These are phyloP conservation scores for Psilanteris sp. DNA, from an alignment of 1,140 invertebrate genomes.

Conservation along the genomic window DNA sequence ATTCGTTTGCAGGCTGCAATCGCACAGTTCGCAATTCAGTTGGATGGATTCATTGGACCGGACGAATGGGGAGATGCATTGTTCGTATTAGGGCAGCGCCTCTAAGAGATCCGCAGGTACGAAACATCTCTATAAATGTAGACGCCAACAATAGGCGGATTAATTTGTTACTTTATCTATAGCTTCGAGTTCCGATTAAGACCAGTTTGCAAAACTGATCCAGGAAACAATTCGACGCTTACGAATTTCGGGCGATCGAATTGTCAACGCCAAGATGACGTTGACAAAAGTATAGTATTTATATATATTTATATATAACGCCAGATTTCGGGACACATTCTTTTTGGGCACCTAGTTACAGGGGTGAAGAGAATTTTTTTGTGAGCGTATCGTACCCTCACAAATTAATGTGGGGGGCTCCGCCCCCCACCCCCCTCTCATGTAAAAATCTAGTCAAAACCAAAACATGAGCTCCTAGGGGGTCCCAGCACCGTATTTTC, in stretches of 20 bases:
- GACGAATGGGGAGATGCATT: slow-evolving; percentile 72
- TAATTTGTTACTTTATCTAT: slow-evolving; percentile 58
- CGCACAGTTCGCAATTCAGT: slow-evolving; percentile 72
- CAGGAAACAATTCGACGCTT: slow-evolving; percentile 18
- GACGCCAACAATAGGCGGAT: slow-evolving; percentile 39
- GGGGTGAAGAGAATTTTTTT: too few species aligned
- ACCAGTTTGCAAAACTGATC: slow-evolving; percentile 11
- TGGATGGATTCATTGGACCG: slow-evolving; percentile 75
- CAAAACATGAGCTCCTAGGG: too few species aligned
- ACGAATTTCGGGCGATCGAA: slow-evolving; percentile 1
- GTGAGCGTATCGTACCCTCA: too few species aligned
- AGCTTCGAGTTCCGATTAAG: slow-evolving; percentile 45
- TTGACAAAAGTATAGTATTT: too few species aligned
- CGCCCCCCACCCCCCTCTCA: too few species aligned
- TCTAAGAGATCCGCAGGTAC: slow-evolving; percentile 71
- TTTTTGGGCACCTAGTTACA: too few species aligned
- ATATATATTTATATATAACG: too few species aligned
- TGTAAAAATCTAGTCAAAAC: too few species aligned
- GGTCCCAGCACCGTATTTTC: too few species aligned
- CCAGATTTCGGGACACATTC: too few species aligned
- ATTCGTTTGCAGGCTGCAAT: slow-evolving; percentile 70
- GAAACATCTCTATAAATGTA: slow-evolving; percentile 47
- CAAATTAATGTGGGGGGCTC: too few species aligned
- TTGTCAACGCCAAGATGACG: too few species aligned
- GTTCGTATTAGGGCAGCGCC: slow-evolving; percentile 69